A percentile compares a stretch with the other conserved stretches of the same genome.
Conservation (phyloP, 2,113 vertebrate species). For the Pollimyrus isidori region DNA sequence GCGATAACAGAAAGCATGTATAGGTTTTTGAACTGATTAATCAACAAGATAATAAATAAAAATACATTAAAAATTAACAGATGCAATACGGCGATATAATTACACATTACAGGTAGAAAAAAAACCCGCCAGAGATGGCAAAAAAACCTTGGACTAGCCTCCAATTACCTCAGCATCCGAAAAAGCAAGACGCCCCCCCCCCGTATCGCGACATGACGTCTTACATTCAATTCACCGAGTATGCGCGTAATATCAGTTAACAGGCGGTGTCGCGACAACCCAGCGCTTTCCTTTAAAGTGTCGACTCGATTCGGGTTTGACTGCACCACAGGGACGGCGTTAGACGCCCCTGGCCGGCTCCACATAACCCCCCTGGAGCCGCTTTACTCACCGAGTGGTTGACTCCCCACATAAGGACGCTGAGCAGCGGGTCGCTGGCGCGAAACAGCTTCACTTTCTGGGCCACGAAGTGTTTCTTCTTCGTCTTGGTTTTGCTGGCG, state of each 20-base stretch:
- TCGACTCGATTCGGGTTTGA: not conserved
- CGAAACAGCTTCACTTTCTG: slow-evolving; percentile 84
- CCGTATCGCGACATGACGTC: not conserved
- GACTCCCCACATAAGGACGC: slow-evolving; percentile 82
- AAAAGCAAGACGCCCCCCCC: not conserved
- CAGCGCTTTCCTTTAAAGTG: not conserved
- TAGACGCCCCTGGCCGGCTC: not conserved
- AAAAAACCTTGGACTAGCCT: not conserved
- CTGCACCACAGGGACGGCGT: not conserved
- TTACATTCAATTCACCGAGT: not conserved
- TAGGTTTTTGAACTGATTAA: not conserved
- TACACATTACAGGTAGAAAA: not conserved
- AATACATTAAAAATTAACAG: not conserved
- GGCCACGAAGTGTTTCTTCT: slow-evolving; percentile 81
- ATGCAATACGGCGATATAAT: not conserved
- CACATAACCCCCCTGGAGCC: not conserved
- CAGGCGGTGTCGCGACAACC: not conserved
- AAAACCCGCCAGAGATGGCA: not conserved
- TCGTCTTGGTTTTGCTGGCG: slow-evolving; percentile 69
- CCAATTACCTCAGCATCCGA: not conserved
- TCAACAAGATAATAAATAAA: not conserved
- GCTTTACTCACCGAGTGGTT: slow-evolving; percentile 74
- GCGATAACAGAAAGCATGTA: not conserved
- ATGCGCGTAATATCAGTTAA: not conserved
- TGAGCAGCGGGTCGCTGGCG: slow-evolving; percentile 77